Evolutionary conservation across 2,797 vertebrate species (phyloP).

Genomic region (Nannoperca obscura): DNA sequence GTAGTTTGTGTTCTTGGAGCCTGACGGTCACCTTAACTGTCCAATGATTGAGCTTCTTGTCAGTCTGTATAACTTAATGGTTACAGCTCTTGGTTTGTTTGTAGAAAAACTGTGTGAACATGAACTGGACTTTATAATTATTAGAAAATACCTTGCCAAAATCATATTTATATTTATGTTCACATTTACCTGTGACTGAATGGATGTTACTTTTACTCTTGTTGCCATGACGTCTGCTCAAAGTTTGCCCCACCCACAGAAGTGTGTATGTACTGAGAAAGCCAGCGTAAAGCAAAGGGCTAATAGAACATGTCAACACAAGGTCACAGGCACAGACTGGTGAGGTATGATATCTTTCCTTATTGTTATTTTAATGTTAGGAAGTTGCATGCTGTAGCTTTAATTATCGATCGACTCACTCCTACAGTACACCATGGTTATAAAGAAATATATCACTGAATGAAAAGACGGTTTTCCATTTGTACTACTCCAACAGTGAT

Average conservation of each 20-base stretch:
- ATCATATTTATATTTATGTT: background rate
- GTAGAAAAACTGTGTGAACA: background rate
- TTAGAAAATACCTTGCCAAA: fast-evolving
- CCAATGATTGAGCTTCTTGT: background rate
- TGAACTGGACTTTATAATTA: background rate
- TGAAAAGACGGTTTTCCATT: constrained; percentile 8
- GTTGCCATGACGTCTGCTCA: background rate
- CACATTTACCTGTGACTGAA: background rate
- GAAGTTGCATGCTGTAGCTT: background rate
- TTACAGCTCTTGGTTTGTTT: background rate
- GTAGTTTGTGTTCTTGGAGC: background rate
- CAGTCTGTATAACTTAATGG: background rate
- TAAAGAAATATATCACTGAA: background rate
- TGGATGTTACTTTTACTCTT: background rate
- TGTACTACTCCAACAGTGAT: constrained; percentile 19
- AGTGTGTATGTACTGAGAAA: background rate
- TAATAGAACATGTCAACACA: constrained; percentile 6
- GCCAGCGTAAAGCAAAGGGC: background rate
- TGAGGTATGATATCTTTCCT: constrained; percentile 21
- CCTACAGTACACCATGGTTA: too few species aligned
- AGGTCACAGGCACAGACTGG: constrained; percentile 14
- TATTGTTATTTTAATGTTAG: background rate
- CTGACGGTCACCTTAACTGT: too few species aligned
- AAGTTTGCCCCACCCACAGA: background rate
- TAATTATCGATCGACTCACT: background rate